phyloP scores from a whole-genome alignment of 2,888 invertebrate species.

The Apeira syringaria region DNA sequence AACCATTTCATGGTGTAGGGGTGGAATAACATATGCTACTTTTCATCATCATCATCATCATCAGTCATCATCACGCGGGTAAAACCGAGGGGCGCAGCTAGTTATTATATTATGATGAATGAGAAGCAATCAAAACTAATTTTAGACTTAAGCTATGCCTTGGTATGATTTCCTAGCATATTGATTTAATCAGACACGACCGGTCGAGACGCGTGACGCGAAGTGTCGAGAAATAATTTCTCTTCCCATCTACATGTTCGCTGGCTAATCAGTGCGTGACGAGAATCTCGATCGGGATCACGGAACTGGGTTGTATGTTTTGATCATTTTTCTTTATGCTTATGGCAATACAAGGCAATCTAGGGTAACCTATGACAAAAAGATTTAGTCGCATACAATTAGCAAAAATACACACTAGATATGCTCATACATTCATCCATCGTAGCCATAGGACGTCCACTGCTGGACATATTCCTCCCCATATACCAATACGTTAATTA shows the following conservation, averaged over 20 bases:
- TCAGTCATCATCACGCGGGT: not conserved
- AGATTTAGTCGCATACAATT: too few species aligned
- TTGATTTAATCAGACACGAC: constrained; percentile 17
- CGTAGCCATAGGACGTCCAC: too few species aligned
- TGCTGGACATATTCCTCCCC: too few species aligned
- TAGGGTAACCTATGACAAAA: too few species aligned
- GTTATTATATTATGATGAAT: too few species aligned
- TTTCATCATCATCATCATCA: not conserved
- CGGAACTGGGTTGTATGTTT: constrained; percentile 2
- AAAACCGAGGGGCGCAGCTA: not conserved
- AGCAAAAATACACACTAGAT: too few species aligned
- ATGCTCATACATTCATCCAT: too few species aligned
- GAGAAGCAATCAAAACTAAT: too few species aligned
- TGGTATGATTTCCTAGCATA: constrained; percentile 7
- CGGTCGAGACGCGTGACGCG: constrained; percentile 13
- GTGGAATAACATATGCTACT: not conserved
- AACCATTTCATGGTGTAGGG: too few species aligned
- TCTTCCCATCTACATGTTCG: constrained; percentile 9
- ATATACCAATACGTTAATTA: too few species aligned
- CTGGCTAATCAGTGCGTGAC: constrained; percentile 8
- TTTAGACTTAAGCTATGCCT: not conserved
- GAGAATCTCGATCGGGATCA: constrained; percentile 10
- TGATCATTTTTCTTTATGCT: not conserved
- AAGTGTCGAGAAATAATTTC: constrained; percentile 15
- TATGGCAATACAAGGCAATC: too few species aligned